Base-by-base conservation (phyloP, 2,113 vertebrate genomes). In the Sylvilagus bachmani region DNA sequence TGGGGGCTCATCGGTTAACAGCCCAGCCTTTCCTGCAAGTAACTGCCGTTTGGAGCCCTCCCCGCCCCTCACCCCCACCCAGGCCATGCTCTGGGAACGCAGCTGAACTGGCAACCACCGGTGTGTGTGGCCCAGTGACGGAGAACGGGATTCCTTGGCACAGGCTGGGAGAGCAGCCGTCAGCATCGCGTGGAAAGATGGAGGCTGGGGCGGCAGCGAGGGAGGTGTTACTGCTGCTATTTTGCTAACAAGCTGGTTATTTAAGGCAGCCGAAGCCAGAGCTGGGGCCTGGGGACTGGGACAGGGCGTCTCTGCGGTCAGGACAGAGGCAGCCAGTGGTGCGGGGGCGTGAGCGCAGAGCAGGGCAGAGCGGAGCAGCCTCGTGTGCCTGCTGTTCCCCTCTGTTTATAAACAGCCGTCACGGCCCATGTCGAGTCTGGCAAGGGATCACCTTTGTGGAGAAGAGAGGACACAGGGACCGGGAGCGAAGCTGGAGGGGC, bases 171-270 rank as follows among this genome's bases (percentile, higher is more conserved):
- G 49, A 96, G 90, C 97, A 97, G 96, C 97, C 96, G 82, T 96
- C 97, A 91, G 95, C 64, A 61, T 86, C n/a, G 89, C 10, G 16
- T 79, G 79, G 95, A 89, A 95, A 96, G 92, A 96, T 94, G 96
- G 95, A 96, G 96, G 97, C 88, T 75, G 62, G 71, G 94, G 92
- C 81, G 83, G 93, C 70, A 83, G 95, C 86, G 97, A 97, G 96
- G 97, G 97, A 97, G 96, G 97, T 97, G 97, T 97, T 93, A 96
- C 96, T 96, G 97, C 95, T 97, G 96, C 79, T 95, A 38, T 95
- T 97, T 95, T 93, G 93, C 96, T 97, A 96, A 97, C 96, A 95
- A 96, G 82, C 96, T 96, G 89, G 90, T 93, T 97, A 97, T 97
- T 97, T 97, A 95, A 96, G 90, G 95, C 82, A 90, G 89, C 58